Percentiles rank a stretch among this genome's conserved stretches.
Conservation (phyloP, 2,113 vertebrate species). For the Chlorodrepanis virens region DNA sequence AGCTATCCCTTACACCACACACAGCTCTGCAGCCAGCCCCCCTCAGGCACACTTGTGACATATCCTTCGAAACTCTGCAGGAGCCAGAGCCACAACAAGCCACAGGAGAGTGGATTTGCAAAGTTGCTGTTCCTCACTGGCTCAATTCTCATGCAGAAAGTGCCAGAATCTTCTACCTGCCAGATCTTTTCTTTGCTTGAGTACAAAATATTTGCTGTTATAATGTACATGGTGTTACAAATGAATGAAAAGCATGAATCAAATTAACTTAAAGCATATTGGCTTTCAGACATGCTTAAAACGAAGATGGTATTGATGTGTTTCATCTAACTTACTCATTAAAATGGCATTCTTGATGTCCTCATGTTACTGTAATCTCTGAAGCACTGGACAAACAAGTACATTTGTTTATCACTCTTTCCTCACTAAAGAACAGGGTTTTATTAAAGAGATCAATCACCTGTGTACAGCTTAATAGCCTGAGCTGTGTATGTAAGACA, state of each 20-base stretch:
- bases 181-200: background rate
- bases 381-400: slow-evolving; percentile 76
- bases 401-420: slow-evolving; percentile 80
- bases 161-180: slow-evolving; percentile 48
- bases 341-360: slow-evolving; percentile 68
- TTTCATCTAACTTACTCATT: slow-evolving; percentile 78
- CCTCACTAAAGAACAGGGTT: slow-evolving; percentile 74
- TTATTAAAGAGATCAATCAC: slow-evolving; percentile 88
- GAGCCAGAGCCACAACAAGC: background rate
- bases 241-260: slow-evolving; percentile 67
- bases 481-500: slow-evolving; percentile 31
- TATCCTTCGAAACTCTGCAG: background rate
- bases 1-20: background rate
- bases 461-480: slow-evolving; percentile 73
- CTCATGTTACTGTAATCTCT: slow-evolving; percentile 68
- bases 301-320: slow-evolving; percentile 72
- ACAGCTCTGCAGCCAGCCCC: accelerated
- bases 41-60: background rate
- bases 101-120: background rate
- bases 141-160: slow-evolving; percentile 29
- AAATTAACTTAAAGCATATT: slow-evolving; percentile 68
- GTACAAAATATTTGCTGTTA: slow-evolving; percentile 51
- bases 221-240: slow-evolving; percentile 55
- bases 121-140: background rate
- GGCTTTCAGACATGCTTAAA: slow-evolving; percentile 48